phyloP scores from a whole-genome alignment of 1,140 invertebrate genomes.

The Ctenoplectra terminalis region DNA sequence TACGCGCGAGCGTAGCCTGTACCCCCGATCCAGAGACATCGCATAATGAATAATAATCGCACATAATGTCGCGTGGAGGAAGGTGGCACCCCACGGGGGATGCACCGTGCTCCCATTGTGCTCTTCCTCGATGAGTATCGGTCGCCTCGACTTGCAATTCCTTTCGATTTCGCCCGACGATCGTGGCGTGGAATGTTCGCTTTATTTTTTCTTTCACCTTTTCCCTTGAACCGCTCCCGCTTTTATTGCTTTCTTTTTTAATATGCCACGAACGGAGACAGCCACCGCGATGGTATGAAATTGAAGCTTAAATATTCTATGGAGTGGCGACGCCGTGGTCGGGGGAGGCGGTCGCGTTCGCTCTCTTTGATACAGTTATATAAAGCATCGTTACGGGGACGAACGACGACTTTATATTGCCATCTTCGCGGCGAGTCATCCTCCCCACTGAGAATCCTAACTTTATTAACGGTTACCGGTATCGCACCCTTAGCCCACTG shows the following conservation, averaged over 20 bases:
- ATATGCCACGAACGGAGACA: constrained; percentile 62
- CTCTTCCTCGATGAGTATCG: constrained; percentile 66
- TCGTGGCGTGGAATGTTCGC: not conserved
- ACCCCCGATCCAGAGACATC: constrained; percentile 57
- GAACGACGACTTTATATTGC: constrained; percentile 68
- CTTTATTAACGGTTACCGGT: constrained; percentile 68
- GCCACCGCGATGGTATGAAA: constrained; percentile 78
- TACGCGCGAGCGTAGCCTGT: not conserved
- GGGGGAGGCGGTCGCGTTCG: constrained; percentile 1
- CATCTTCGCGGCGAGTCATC: constrained; percentile 60
- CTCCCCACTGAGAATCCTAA: constrained; percentile 69
- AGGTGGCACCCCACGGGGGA: constrained; percentile 28
- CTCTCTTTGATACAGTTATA: constrained; percentile 73
- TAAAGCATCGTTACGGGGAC: constrained; percentile 73
- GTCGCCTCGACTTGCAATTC: constrained; percentile 73
- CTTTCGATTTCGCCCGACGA: constrained; percentile 59
- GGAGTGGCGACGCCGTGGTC: constrained; percentile 73
- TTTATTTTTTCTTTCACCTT: constrained; percentile 42
- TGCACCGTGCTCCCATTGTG: constrained; percentile 54
- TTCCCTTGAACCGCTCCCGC: constrained; percentile 28
- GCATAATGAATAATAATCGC: constrained; percentile 82
- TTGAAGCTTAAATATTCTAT: constrained; percentile 83
- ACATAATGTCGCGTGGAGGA: constrained; percentile 57
- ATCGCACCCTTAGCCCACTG: not conserved
- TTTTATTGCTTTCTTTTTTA: constrained; percentile 78